A percentile compares a stretch with the other conserved stretches of the same genome.
Conservation (phyloP, 2,888 invertebrate species). For the Vandiemenella viatica region DNA sequence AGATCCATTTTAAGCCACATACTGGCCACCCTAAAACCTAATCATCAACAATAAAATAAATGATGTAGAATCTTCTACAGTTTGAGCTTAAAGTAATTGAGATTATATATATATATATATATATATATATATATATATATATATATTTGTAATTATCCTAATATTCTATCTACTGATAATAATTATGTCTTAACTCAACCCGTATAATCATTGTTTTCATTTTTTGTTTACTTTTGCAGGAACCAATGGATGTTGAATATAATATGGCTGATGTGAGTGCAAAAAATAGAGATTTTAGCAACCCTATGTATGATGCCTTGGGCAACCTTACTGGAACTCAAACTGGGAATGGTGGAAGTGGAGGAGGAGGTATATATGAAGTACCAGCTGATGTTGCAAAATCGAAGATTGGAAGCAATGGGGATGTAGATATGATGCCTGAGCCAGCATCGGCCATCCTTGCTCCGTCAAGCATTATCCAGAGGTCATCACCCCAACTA, state of each 20-base stretch:
- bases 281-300: slow-evolving; percentile 85
- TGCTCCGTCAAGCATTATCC: slow-evolving; percentile 66
- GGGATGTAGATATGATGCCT: slow-evolving; percentile 8
- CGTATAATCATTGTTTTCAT: too few relatives aligned
- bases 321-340: slow-evolving; percentile 22
- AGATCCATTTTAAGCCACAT: too few relatives aligned
- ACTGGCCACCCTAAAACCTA: too few relatives aligned
- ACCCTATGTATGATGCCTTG: slow-evolving; percentile 90
- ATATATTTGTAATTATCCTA: too few relatives aligned
- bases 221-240: too few relatives aligned
- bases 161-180: too few relatives aligned
- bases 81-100: too few relatives aligned
- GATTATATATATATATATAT: too few relatives aligned
- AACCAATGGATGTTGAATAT: slow-evolving; percentile 63
- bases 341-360: slow-evolving; percentile 4
- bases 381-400: slow-evolving; percentile 58
- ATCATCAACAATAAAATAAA: too few relatives aligned
- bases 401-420: slow-evolving; percentile 32
- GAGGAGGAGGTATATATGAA: slow-evolving; percentile 51
- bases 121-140: too few relatives aligned
- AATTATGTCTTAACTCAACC: too few relatives aligned
- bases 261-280: slow-evolving; percentile 59
- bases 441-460: slow-evolving; percentile 57
- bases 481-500: slow-evolving; percentile 56
- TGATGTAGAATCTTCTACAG: too few relatives aligned